Conservation (phyloP, 2,797 vertebrate species). For the Characodon lateralis region DNA sequence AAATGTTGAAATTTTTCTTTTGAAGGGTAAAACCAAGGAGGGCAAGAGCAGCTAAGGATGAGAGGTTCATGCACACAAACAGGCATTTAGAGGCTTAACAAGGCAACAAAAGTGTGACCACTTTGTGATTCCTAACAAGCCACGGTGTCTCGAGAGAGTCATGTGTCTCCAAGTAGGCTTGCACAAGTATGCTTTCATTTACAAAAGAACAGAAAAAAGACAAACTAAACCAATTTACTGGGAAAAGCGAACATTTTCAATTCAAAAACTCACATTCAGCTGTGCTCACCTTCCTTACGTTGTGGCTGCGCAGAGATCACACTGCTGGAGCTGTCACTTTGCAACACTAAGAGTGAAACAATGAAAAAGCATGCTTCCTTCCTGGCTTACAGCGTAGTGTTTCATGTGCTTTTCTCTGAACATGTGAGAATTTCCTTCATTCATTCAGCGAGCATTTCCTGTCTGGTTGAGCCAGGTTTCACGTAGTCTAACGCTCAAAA, state of each 20-base stretch:
- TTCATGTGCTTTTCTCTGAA: constrained; percentile 50
- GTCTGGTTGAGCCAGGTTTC: constrained; percentile 50
- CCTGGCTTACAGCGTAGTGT: constrained; percentile 62
- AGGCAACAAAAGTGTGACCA: constrained; percentile 73
- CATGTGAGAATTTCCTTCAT: constrained; percentile 75
- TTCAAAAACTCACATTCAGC: constrained; percentile 8
- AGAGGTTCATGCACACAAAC: constrained; percentile 35
- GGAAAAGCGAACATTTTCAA: constrained; percentile 3
- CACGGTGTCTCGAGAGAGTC: constrained; percentile 52
- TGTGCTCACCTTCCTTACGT: constrained; percentile 6
- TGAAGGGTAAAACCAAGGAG: constrained; percentile 4
- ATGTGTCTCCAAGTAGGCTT: constrained; percentile 68
- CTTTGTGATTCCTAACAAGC: constrained; percentile 70
- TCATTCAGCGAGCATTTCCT: constrained; percentile 78
- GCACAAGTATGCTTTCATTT: constrained; percentile 51
- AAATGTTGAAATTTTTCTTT: neutral
- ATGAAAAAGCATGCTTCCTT: constrained; percentile 73
- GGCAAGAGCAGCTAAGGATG: constrained; percentile 16
- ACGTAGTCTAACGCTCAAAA: constrained; percentile 42
- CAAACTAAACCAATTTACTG: neutral
- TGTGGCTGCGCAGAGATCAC: constrained; percentile 21
- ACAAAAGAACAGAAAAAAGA: constrained; percentile 28
- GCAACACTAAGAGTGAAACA: constrained; percentile 34
- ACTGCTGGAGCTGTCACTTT: constrained; percentile 31
- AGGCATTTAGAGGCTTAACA: constrained; percentile 43